Evolutionary conservation across 2,113 vertebrate genomes (phyloP).

Genomic region (Suncus etruscus): DNA sequence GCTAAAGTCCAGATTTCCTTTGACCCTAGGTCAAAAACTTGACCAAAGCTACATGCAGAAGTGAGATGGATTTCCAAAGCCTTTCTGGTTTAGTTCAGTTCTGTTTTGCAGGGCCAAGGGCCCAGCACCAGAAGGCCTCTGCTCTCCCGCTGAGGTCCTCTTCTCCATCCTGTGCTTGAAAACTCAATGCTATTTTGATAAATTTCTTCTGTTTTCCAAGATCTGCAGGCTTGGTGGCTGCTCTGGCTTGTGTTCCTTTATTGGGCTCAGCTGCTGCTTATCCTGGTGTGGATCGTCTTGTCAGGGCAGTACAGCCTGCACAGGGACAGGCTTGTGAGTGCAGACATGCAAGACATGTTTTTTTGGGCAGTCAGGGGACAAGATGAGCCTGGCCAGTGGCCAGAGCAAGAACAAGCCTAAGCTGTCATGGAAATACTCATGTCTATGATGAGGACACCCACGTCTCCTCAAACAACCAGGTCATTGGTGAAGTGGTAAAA

Average conservation of each 20-base stretch:
- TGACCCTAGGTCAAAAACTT: neutral
- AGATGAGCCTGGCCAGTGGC: neutral
- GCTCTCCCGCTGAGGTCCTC: neutral
- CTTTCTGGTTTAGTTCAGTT: no score
- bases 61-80: neutral
- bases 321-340: neutral
- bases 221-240: neutral
- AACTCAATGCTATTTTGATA: slow-evolving; percentile 57
- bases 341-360: neutral
- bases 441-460: neutral
- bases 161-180: slow-evolving; percentile 34
- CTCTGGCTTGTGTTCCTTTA: neutral
- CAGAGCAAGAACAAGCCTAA: neutral
- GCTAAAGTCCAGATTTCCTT: neutral
- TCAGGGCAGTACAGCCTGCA: no score
- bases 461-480: neutral
- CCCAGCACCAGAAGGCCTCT: no score
- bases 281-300: neutral
- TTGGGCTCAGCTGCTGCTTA: neutral
- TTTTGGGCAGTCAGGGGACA: neutral
- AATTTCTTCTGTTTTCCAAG: slow-evolving; percentile 64
- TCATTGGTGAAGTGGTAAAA: neutral
- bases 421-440: neutral
- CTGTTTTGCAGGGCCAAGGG: no score
- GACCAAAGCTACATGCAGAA: neutral